Evolutionary conservation across 2,113 vertebrate genomes (phyloP).

Genomic region (Nyctereutes procyonoides): DNA sequence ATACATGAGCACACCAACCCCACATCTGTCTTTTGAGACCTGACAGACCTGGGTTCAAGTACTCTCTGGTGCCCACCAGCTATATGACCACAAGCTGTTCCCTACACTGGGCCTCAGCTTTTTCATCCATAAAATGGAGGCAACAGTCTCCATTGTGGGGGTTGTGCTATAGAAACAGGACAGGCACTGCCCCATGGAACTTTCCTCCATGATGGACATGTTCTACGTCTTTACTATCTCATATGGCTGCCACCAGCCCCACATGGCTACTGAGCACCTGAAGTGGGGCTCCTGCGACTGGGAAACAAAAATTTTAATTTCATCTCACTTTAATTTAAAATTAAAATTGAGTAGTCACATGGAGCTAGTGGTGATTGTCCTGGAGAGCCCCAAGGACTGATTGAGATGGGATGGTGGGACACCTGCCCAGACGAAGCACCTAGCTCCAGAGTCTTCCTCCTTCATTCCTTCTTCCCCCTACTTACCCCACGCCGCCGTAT

Average conservation of each 20-base stretch:
- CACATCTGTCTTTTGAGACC: fast-evolving
- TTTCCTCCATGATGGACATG: fast-evolving
- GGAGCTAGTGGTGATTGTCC: fast-evolving
- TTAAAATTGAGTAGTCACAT: not conserved
- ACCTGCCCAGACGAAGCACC: fast-evolving
- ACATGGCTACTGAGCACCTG: not conserved
- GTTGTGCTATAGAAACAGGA: not conserved
- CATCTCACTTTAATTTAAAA: conserved; percentile 5
- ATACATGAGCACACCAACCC: fast-evolving
- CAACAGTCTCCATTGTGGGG: not conserved
- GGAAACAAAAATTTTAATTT: not conserved
- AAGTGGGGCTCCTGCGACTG: not conserved
- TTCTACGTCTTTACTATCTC: fast-evolving
- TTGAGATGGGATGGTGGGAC: fast-evolving
- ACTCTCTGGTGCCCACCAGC: not conserved
- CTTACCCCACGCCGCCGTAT: conserved; percentile 7
- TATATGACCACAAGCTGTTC: too few relatives aligned
- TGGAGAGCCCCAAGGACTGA: not conserved
- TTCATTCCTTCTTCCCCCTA: not conserved
- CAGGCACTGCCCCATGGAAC: fast-evolving
- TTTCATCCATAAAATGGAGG: not conserved
- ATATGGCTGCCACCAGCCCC: fast-evolving
- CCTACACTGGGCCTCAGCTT: not conserved
- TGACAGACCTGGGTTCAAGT: fast-evolving
- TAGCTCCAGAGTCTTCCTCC: fast-evolving